Conservation (phyloP, 2,888 invertebrate genomes). For the Acanthopleura granulata region DNA sequence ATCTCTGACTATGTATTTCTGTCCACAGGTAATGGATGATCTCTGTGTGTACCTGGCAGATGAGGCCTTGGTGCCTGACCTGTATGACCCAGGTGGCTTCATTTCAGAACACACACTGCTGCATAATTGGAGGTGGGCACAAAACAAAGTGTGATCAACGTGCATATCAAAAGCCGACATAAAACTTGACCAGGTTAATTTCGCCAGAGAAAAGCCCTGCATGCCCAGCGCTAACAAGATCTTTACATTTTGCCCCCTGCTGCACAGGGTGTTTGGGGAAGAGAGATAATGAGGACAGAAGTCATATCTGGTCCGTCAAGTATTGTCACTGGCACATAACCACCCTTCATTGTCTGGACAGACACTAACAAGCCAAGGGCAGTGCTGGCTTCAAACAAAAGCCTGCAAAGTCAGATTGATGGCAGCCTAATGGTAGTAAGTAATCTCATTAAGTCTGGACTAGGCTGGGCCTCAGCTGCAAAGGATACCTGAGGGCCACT, state of each 20-base stretch:
- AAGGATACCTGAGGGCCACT: background rate
- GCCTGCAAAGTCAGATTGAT: background rate
- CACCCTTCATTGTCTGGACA: background rate
- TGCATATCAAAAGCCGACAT: background rate
- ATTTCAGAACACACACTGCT: too few species aligned
- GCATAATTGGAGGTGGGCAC: too few species aligned
- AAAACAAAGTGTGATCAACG: background rate
- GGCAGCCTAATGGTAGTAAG: background rate
- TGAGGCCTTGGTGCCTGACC: too few species aligned
- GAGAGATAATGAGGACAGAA: conserved; percentile 8
- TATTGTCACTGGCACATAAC: background rate
- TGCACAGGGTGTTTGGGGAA: background rate
- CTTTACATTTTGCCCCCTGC: background rate
- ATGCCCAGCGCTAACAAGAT: background rate
- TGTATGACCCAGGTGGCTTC: too few species aligned
- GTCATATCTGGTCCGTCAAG: background rate
- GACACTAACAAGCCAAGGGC: background rate
- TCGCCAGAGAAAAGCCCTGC: background rate
- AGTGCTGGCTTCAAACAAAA: background rate
- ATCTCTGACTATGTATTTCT: too few species aligned
- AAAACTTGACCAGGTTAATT: conserved; percentile 9
- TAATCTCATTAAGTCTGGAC: background rate
- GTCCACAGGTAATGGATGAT: too few species aligned
- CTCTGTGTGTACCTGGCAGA: too few species aligned
- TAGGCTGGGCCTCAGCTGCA: background rate